Evolutionary conservation across 2,888 invertebrate genomes (phyloP), one percentile per base, ranked within the genome.

Genomic region (Aphidius colemani): DNA sequence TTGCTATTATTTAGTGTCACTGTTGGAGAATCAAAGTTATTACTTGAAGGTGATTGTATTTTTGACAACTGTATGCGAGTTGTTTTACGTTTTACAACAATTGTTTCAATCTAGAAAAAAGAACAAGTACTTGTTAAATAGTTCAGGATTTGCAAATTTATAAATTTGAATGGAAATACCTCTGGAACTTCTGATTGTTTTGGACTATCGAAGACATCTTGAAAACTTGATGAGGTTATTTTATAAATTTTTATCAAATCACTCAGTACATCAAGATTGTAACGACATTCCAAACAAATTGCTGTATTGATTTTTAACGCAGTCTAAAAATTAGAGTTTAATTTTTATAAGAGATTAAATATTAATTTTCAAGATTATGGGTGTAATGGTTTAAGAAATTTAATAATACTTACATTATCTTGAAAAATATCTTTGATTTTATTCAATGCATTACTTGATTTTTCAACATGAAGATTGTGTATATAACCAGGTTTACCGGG

Each of bases 261-360:
- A 8, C 66, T 69, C 40, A 82, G 69, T 18, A 82, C 69, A 60
- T 82, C 82, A 49, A 81, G 67, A 45, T 71, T 75, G 61, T 82
- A 82, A 41, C 79, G 76, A 62, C 82, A 81, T 7, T 67, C 58
- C 13, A 82, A 66, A 58, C 82, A 82, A 66, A 82, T 72, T 6
- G 72, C 66, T n/a, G 68, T 13, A 40, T 43, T 63, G 1, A 7
- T 66, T 6, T 64, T 61, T 39, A 67, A 46, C 7, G 53, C 51
- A 66, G 67, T 59, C 45, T 64, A 63, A 45, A 57, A 43, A 39
- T 41, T 39, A 51, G 11, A 13, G 13, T 49, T 49, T 30, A 4
- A 65, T 39, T 7, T 18, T 41, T 7, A 48, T 40, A 40, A 55
- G 11, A 9, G 11, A 43, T 53, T 10, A 59, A 51, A 53, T 57